These are phyloP conservation scores for Apis dorsata DNA, from an alignment of 1,140 invertebrate genomes.

Conservation along the genomic window DNA sequence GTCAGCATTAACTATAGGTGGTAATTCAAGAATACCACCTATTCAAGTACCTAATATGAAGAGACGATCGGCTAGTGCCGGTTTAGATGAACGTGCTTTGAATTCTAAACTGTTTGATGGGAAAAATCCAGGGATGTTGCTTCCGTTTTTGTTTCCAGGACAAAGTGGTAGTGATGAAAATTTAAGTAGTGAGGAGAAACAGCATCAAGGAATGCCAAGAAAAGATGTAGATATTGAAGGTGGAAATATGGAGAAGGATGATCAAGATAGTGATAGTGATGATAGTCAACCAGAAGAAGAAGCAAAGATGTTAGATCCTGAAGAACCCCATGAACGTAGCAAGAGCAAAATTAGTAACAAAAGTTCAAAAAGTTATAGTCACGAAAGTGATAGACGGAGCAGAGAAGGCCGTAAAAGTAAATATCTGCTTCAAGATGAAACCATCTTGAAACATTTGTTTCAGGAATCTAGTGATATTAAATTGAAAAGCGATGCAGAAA, in stretches of 20 bases:
- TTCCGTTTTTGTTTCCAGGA: slow-evolving; percentile 80
- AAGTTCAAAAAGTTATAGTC: slow-evolving; percentile 67
- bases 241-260: slow-evolving; percentile 72
- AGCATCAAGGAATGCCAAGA: slow-evolving; percentile 79
- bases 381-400: slow-evolving; percentile 60
- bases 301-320: slow-evolving; percentile 71
- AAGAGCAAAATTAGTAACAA: slow-evolving; percentile 74
- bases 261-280: slow-evolving; percentile 77
- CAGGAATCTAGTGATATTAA: slow-evolving; percentile 72
- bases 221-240: slow-evolving; percentile 81
- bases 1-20: slow-evolving; percentile 76
- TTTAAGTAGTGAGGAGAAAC: slow-evolving; percentile 78
- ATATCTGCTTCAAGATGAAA: slow-evolving; percentile 73
- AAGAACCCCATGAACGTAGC: slow-evolving; percentile 64
- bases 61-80: slow-evolving; percentile 80
- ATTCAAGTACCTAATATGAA: slow-evolving; percentile 81
- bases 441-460: slow-evolving; percentile 78
- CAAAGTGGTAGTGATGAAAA: slow-evolving; percentile 80
- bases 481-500: slow-evolving; percentile 78
- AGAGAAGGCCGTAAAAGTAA: slow-evolving; percentile 72
- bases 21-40: slow-evolving; percentile 76
- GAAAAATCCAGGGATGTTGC: slow-evolving; percentile 80
- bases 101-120: slow-evolving; percentile 80
- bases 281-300: slow-evolving; percentile 80
- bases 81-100: slow-evolving; percentile 75